Evolutionary conservation across 2,888 invertebrate species (phyloP).

Genomic region (Synanthedon formicaeformis): DNA sequence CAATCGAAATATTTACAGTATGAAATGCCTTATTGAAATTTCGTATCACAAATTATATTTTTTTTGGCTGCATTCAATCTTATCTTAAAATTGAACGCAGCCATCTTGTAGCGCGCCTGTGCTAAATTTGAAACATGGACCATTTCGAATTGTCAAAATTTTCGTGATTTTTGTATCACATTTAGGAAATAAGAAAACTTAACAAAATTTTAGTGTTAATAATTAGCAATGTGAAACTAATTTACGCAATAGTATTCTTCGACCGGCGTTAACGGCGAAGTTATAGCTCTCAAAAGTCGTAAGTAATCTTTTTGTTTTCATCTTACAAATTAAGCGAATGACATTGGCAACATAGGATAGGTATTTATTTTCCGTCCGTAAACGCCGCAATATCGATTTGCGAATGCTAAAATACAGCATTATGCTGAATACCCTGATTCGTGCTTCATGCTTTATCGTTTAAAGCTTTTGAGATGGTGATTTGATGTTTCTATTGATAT

Average conservation of each 20-base stretch:
- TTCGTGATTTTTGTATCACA: slow-evolving; percentile 24
- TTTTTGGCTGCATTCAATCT: no score
- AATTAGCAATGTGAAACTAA: slow-evolving; percentile 52
- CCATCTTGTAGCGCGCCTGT: slow-evolving; percentile 32
- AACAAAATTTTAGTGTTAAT: slow-evolving; percentile 12
- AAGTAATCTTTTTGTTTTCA: slow-evolving; percentile 29
- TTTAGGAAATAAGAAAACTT: slow-evolving; percentile 21
- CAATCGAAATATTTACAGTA: no score
- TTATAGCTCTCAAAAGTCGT: slow-evolving; percentile 34
- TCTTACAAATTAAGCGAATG: slow-evolving; percentile 5
- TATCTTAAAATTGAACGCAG: slow-evolving; percentile 16
- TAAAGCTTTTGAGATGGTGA: slow-evolving; percentile 15
- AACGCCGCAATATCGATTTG: slow-evolving; percentile 57
- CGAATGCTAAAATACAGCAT: slow-evolving; percentile 21
- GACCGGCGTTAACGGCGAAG: slow-evolving; percentile 32
- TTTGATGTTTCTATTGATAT: background rate
- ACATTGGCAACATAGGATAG: background rate
- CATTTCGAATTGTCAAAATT: slow-evolving; percentile 36
- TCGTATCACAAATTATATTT: no score
- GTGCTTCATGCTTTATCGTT: slow-evolving; percentile 20
- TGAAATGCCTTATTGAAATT: no score
- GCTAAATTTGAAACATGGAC: slow-evolving; percentile 55
- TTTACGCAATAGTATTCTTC: slow-evolving; percentile 24
- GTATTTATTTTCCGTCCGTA: slow-evolving; percentile 15
- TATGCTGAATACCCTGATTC: slow-evolving; percentile 25